Percentiles rank a stretch among this genome's conserved stretches.
These are phyloP conservation scores for Diprion similis DNA, from an alignment of 1,140 invertebrate genomes.

Conservation along the genomic window DNA sequence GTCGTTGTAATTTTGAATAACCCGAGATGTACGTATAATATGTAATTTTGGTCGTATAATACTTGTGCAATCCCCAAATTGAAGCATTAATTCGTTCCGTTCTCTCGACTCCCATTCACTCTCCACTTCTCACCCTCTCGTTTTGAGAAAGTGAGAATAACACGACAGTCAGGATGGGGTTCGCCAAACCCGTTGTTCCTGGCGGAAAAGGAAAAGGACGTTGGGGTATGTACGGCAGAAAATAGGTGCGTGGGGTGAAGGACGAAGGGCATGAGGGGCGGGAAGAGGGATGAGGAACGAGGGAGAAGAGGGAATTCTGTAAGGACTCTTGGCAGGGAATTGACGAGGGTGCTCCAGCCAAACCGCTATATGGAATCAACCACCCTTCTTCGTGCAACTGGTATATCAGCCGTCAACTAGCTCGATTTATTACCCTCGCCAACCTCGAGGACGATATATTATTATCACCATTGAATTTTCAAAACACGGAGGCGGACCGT, in stretches of 20 bases:
- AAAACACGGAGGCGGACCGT: not conserved
- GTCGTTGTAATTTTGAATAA: too few species aligned
- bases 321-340: not conserved
- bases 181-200: not conserved
- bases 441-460: not conserved
- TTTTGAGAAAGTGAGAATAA: not conserved
- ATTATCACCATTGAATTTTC: not conserved
- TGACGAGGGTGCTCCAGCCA: conserved; percentile 2
- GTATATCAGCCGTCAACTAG: conserved; percentile 10
- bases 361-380: not conserved
- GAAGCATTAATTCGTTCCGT: not conserved
- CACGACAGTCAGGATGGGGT: not conserved
- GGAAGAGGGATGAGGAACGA: not conserved
- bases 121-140: too few species aligned
- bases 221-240: not conserved
- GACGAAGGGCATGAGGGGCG: not conserved
- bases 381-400: conserved; percentile 1
- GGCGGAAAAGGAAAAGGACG: not conserved
- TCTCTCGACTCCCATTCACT: too few species aligned
- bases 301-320: not conserved
- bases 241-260: not conserved
- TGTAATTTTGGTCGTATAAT: too few species aligned
- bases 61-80: not conserved
- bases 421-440: conserved; percentile 6
- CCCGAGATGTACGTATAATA: too few species aligned